phyloP scores from a whole-genome alignment of 2,113 vertebrate genomes.

The Tauraco erythrolophus region DNA sequence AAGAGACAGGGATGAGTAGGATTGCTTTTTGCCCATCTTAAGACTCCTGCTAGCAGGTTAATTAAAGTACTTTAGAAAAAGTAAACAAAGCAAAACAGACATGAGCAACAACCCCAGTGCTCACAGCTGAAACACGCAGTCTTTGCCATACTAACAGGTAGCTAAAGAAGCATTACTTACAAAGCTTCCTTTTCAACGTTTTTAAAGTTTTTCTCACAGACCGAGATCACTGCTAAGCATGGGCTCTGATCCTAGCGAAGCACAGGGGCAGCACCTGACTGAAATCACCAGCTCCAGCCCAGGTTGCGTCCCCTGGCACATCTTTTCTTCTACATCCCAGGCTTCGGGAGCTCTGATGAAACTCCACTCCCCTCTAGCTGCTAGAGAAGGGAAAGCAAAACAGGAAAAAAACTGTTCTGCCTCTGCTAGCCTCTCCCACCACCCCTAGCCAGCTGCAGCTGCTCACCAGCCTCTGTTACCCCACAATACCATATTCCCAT shows the following conservation, averaged over 20 bases:
- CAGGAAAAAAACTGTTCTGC: background rate
- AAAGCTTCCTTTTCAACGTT: background rate
- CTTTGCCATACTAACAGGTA: background rate
- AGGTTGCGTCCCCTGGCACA: background rate
- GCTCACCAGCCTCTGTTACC: background rate
- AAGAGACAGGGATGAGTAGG: background rate
- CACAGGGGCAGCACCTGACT: background rate
- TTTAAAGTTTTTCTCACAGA: background rate
- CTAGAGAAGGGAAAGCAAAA: background rate
- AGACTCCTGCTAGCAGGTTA: background rate
- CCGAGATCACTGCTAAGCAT: background rate
- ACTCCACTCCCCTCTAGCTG: constrained; percentile 20
- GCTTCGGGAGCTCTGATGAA: background rate
- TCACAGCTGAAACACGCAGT: background rate
- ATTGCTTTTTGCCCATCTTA: background rate
- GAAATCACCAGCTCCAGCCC: background rate
- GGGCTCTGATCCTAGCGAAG: background rate
- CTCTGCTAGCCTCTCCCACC: background rate
- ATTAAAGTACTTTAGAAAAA: background rate
- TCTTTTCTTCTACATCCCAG: accelerated
- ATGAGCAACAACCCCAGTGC: background rate
- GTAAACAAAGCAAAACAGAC: background rate
- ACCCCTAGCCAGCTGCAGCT: background rate
- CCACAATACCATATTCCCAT: background rate
- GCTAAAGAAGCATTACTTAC: background rate